Evolutionary conservation across 2,888 invertebrate species (phyloP).

Genomic region (Dimorphilus gyrociliatus): DNA sequence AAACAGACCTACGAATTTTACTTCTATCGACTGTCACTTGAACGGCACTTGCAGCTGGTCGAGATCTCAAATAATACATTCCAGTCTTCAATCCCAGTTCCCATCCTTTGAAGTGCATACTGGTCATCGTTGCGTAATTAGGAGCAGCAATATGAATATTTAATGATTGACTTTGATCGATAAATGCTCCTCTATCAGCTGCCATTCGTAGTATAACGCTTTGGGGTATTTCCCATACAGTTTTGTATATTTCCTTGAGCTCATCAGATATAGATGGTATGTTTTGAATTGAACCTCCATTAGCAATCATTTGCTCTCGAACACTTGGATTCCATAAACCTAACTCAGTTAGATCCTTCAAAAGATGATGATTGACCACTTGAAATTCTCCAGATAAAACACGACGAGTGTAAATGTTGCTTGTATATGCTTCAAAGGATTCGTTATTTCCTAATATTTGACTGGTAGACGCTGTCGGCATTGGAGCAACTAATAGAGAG

Average conservation of each 20-base stretch:
- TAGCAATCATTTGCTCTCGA: constrained; percentile 79
- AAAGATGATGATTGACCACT: constrained; percentile 84
- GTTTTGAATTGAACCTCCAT: constrained; percentile 69
- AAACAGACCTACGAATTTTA: constrained; percentile 44
- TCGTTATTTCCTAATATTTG: constrained; percentile 98
- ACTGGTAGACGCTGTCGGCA: constrained; percentile 98
- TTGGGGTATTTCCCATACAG: constrained; percentile 92
- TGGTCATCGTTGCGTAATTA: constrained; percentile 76
- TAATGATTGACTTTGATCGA: constrained; percentile 95
- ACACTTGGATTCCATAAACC: constrained; percentile 85
- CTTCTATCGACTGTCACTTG: constrained; percentile 92
- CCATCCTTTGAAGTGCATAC: constrained; percentile 98
- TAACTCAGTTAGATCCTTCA: constrained; percentile 75
- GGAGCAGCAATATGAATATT: constrained; percentile 93
- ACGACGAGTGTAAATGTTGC: constrained; percentile 81
- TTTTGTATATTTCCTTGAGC: constrained; percentile 74
- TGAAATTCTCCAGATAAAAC: constrained; percentile 86
- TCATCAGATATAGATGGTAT: constrained; percentile 68
- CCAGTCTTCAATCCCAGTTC: constrained; percentile 90
- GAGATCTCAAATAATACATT: constrained; percentile 93
- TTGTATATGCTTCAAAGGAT: constrained; percentile 92
- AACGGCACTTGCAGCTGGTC: constrained; percentile 86
- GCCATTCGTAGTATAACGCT: constrained; percentile 87
- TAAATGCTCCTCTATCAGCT: constrained; percentile 88
- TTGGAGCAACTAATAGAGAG: constrained; percentile 79